Percentiles rank a stretch among this genome's conserved stretches.
These are phyloP conservation scores for Apostichopus californicus DNA, from an alignment of 35 echinoderm and acorn worm genomes.

Conservation along the genomic window DNA sequence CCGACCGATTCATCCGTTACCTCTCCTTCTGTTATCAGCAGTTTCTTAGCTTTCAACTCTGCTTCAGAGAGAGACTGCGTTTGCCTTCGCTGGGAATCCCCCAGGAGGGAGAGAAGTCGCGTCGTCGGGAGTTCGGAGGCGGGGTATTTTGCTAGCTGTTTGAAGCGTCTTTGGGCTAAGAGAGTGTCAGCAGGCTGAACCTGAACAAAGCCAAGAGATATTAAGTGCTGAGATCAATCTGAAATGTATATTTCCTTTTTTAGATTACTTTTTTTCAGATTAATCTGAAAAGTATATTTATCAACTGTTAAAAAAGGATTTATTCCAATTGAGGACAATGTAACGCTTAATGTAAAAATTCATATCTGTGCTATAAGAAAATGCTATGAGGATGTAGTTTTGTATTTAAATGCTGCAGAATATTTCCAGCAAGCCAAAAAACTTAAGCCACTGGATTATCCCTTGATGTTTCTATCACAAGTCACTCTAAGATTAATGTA, in stretches of 20 bases:
- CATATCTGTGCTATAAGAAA: no score
- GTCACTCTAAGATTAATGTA: no score
- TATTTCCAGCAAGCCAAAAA: no score
- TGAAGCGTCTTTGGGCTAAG: slow-evolving; percentile 77
- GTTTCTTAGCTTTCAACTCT: slow-evolving; percentile 86
- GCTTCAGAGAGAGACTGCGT: slow-evolving; percentile 77
- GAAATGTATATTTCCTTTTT: neutral
- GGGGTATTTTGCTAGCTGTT: slow-evolving; percentile 54
- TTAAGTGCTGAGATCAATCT: neutral
- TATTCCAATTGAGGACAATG: neutral
- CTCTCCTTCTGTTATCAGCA: slow-evolving; percentile 64
- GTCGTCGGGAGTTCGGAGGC: slow-evolving; percentile 67
- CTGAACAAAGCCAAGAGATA: slow-evolving; percentile 24
- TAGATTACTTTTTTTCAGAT: neutral
- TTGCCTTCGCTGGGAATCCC: slow-evolving; percentile 56
- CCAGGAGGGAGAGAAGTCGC: slow-evolving; percentile 63
- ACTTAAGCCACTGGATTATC: no score
- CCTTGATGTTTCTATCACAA: no score
- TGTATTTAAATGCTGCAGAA: no score
- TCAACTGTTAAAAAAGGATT: neutral
- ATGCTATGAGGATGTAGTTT: no score
- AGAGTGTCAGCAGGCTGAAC: slow-evolving; percentile 56
- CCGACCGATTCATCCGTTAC: slow-evolving; percentile 67
- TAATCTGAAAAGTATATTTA: neutral
- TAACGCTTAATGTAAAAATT: no score